A percentile compares a stretch with the other conserved stretches of the same genome.
phyloP scores from a whole-genome alignment of 2,797 vertebrate species.

The Acrossocheilus fasciatus region DNA sequence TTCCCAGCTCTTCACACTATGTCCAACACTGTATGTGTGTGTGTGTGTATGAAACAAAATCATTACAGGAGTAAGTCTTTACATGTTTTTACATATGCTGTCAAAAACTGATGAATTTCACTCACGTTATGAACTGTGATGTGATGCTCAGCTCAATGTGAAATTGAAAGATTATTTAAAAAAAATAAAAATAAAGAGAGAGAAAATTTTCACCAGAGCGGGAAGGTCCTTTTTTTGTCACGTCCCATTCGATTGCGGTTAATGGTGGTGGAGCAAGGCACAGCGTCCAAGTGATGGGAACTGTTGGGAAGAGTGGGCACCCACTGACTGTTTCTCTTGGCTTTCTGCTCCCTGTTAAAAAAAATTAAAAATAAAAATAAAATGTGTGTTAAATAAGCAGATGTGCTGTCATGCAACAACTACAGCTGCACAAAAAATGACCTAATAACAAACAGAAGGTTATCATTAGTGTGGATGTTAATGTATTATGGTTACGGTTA shows the following conservation, averaged over 20 bases:
- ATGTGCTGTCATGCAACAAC: background rate
- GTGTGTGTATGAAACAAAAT: background rate
- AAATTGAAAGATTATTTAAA: background rate
- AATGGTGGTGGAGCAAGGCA: slow-evolving; percentile 96
- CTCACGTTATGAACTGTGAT: background rate
- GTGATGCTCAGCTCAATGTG: background rate
- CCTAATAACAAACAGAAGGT: background rate
- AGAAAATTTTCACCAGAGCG: slow-evolving; percentile 85
- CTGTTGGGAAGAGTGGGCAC: slow-evolving; percentile 97
- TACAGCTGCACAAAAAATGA: background rate
- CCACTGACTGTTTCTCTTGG: slow-evolving; percentile 97
- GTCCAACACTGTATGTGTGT: background rate
- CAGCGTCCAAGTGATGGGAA: slow-evolving; percentile 95
- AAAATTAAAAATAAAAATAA: background rate
- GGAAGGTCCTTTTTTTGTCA: slow-evolving; percentile 97
- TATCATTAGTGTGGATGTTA: no score
- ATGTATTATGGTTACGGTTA: no score
- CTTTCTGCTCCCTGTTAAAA: slow-evolving; percentile 91
- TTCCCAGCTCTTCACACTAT: background rate
- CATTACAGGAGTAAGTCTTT: background rate
- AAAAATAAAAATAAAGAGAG: background rate
- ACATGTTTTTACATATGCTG: background rate
- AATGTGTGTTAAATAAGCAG: background rate
- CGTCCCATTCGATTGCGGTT: slow-evolving; percentile 96
- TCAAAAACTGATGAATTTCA: background rate